A percentile compares a stretch with the other conserved stretches of the same genome.
phyloP scores from a whole-genome alignment of 2,797 vertebrate species.

The Muraenolepis orangiensis region DNA sequence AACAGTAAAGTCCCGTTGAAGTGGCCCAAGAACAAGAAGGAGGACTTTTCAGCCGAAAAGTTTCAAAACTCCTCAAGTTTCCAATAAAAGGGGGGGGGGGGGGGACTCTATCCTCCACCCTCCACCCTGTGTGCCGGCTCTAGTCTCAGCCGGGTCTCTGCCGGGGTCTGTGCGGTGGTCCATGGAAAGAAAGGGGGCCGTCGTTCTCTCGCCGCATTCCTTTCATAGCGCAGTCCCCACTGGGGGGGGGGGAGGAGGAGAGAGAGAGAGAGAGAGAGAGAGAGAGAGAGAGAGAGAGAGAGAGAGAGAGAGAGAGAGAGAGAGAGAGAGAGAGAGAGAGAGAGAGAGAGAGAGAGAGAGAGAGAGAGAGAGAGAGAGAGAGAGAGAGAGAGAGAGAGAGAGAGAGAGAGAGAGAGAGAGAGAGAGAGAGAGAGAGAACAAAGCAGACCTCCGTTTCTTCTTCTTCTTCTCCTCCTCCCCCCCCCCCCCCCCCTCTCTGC shows the following conservation, averaged over 20 bases:
- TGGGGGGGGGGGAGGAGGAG: too few relatives aligned
- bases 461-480: too few relatives aligned
- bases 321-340: too few relatives aligned
- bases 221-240: slow-evolving; percentile 46
- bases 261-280: too few relatives aligned
- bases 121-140: neutral
- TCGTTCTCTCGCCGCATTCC: slow-evolving; percentile 54
- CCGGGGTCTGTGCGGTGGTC: neutral
- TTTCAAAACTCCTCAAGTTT: slow-evolving; percentile 42
- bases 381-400: too few relatives aligned
- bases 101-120: slow-evolving; percentile 13
- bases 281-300: too few relatives aligned
- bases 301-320: too few relatives aligned
- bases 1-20: slow-evolving; percentile 27
- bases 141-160: neutral
- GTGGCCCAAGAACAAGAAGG: slow-evolving; percentile 15
- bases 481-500: too few relatives aligned
- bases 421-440: too few relatives aligned
- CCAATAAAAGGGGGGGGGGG: slow-evolving; percentile 24
- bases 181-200: slow-evolving; percentile 24
- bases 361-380: too few relatives aligned
- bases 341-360: too few relatives aligned
- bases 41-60: slow-evolving; percentile 35
- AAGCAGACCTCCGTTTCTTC: slow-evolving; percentile 11
- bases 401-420: too few relatives aligned